Percentiles rank a stretch among this genome's conserved stretches.
These are phyloP conservation scores for Tortrix viridana DNA, from an alignment of 2,888 invertebrate genomes.

Conservation along the genomic window DNA sequence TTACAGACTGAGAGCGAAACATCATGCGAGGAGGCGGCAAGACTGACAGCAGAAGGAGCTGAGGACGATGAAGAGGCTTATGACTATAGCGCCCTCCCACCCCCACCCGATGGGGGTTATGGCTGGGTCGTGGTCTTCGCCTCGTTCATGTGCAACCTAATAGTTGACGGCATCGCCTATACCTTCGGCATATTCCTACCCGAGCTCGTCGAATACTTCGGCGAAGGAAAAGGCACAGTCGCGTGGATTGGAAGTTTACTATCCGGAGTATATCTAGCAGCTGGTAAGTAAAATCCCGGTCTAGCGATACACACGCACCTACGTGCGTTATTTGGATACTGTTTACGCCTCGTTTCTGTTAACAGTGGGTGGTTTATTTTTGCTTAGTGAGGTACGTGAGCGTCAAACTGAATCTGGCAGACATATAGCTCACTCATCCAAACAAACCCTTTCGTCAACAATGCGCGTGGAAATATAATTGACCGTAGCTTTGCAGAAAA, in stretches of 20 bases:
- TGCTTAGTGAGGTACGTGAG: constrained; percentile 24
- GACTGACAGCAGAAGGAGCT: constrained; percentile 88
- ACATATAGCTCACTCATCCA: background rate
- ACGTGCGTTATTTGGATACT: constrained; percentile 8
- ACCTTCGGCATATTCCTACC: constrained; percentile 97
- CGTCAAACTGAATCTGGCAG: constrained; percentile 5
- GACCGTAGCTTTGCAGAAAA: too few relatives aligned
- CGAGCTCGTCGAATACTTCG: constrained; percentile 91
- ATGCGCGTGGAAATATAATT: too few relatives aligned
- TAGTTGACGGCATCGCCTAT: constrained; percentile 99
- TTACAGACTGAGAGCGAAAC: constrained; percentile 94
- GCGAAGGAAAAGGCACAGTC: constrained; percentile 93
- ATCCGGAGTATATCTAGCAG: constrained; percentile 97
- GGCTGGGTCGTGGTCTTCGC: constrained; percentile 98
- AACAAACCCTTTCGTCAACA: background rate
- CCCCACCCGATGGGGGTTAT: constrained; percentile 96
- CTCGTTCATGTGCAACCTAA: constrained; percentile 98
- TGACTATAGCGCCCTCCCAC: constrained; percentile 91
- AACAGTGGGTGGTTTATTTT: constrained; percentile 22
- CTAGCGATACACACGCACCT: background rate
- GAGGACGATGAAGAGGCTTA: constrained; percentile 85
- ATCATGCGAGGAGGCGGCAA: constrained; percentile 92
- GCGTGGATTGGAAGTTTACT: constrained; percentile 98
- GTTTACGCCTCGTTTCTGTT: constrained; percentile 19
- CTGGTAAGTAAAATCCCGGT: constrained; percentile 85